phyloP scores from a whole-genome alignment of 2,888 invertebrate genomes.

The Eucriotettix oculatus region DNA sequence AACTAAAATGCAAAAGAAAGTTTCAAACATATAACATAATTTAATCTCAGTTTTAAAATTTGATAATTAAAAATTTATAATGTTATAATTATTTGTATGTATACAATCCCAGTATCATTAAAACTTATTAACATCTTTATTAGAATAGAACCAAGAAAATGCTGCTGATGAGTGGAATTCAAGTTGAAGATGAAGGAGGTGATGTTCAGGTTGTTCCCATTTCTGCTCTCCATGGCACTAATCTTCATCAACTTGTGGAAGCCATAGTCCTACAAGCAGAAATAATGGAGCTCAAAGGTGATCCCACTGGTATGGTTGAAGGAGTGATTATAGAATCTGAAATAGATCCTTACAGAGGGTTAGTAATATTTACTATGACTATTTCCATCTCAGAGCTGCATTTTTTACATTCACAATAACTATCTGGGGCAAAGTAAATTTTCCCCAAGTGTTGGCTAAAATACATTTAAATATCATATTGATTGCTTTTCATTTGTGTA shows the following conservation, averaged over 20 bases:
- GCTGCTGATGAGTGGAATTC: conserved; percentile 60
- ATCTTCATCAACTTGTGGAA: conserved; percentile 63
- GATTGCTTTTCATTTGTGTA: too few relatives aligned
- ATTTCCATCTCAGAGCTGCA: too few relatives aligned
- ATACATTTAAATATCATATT: too few relatives aligned
- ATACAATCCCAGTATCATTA: too few relatives aligned
- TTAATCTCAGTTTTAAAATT: too few relatives aligned
- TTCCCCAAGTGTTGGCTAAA: too few relatives aligned
- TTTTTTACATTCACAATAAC: too few relatives aligned
- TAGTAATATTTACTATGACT: conserved; percentile 9
- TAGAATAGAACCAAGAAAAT: conserved; percentile 58
- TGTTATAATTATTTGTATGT: too few relatives aligned
- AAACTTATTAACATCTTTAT: conserved; percentile 8
- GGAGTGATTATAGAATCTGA: conserved; percentile 81
- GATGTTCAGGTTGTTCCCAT: conserved; percentile 82
- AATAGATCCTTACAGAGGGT: conserved; percentile 49
- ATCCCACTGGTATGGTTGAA: conserved; percentile 70
- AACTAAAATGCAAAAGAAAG: too few relatives aligned
- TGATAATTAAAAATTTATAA: too few relatives aligned
- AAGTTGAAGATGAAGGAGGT: conserved; percentile 78
- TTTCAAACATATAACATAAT: too few relatives aligned
- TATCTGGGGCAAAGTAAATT: too few relatives aligned
- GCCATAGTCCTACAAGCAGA: conserved; percentile 72
- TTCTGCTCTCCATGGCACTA: conserved; percentile 73
- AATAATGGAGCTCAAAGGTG: conserved; percentile 69